These are phyloP conservation scores for Sebastes elongatus DNA, from an alignment of 2,797 vertebrate species.

Conservation along the genomic window DNA sequence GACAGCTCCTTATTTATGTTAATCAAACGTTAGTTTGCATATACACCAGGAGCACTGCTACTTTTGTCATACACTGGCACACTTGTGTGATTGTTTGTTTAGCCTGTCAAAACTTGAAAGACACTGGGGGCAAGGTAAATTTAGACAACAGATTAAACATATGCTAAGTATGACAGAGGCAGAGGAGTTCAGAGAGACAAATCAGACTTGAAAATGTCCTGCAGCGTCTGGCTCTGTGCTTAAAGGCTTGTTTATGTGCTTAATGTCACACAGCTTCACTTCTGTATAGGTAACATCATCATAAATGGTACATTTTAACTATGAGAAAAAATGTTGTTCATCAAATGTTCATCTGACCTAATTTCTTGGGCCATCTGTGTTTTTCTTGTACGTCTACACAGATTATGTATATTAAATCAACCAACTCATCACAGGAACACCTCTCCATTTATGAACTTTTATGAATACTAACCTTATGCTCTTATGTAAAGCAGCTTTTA, in stretches of 20 bases:
- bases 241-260: neutral
- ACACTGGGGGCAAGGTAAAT: neutral
- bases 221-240: neutral
- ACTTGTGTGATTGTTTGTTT: neutral
- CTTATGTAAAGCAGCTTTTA: slow-evolving; percentile 16
- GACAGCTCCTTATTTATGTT: neutral
- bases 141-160: neutral
- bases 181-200: neutral
- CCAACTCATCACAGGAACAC: neutral
- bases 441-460: neutral
- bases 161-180: neutral
- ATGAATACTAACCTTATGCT: slow-evolving; percentile 8
- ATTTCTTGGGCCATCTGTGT: neutral
- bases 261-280: neutral
- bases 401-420: neutral
- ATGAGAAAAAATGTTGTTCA: neutral
- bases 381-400: neutral
- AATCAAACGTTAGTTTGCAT: neutral
- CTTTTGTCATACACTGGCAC: neutral
- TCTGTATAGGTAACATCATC: neutral
- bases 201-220: neutral
- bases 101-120: neutral
- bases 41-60: too few species aligned
- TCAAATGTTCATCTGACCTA: neutral
- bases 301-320: neutral